Conservation (phyloP, 2,113 vertebrate genomes). For the Percina caprodes region DNA sequence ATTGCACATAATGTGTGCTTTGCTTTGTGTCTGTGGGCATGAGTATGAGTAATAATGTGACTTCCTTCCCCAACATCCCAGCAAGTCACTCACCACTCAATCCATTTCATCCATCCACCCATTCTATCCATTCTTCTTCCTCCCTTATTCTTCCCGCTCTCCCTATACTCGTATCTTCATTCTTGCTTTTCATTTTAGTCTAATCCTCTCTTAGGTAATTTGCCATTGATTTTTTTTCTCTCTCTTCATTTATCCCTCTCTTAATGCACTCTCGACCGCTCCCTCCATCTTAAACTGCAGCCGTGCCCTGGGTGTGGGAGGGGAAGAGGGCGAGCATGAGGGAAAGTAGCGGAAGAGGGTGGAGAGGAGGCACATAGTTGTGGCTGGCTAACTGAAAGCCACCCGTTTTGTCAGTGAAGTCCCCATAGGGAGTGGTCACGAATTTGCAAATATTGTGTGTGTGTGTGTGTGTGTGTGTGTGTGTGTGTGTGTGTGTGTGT, state of each 20-base stretch:
- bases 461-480: constrained; percentile 12
- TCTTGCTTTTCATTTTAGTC: constrained; percentile 17
- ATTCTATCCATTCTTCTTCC: background rate
- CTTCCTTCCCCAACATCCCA: constrained; percentile 3
- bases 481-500: background rate
- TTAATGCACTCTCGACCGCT: constrained; percentile 25
- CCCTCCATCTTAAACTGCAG: constrained; percentile 40
- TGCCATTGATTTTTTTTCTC: constrained; percentile 15
- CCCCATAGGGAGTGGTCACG: constrained; percentile 70
- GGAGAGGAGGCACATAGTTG: constrained; percentile 81
- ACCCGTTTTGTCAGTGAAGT: constrained; percentile 68
- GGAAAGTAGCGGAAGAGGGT: constrained; percentile 76
- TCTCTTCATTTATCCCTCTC: background rate
- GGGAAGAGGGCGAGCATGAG: constrained; percentile 44
- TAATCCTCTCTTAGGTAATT: constrained; percentile 13
- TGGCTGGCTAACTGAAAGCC: constrained; percentile 81
- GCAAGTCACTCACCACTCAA: background rate
- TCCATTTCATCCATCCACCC: background rate
- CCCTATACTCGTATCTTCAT: background rate
- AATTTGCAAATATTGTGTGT: constrained; percentile 32
- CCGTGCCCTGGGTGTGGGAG: constrained; percentile 54
- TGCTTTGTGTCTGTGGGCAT: constrained; percentile 2
- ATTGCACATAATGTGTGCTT: background rate
- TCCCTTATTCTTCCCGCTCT: background rate
- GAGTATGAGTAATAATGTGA: background rate